Base-by-base conservation (phyloP, 1,140 invertebrate genomes). In the Drosophila nikananu region DNA sequence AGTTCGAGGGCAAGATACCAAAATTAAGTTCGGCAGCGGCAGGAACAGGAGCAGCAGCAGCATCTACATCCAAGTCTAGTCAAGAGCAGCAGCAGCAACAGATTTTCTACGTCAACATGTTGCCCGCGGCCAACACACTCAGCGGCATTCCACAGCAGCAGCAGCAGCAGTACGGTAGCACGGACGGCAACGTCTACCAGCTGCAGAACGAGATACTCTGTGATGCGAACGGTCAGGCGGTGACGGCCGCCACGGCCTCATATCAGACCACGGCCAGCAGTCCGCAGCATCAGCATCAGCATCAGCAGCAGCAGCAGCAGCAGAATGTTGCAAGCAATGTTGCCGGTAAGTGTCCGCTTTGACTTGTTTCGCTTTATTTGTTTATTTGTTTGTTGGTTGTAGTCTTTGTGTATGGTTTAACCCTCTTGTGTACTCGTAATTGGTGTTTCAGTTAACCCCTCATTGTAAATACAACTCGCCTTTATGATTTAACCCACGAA, bases 1-100 rank as follows among this genome's bases (percentile, higher is more conserved):
- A 93, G 83, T 93, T 93, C 52, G 92, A 93, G 46, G 92, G 92
- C 58, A 93, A 92, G 76, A 93, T 93, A 86, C 92, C 92, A 81
- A 92, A 92, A 80, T 62, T 91, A 79, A 86, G 71, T 90, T 30
- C 63, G 27, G 54, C 48, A 57, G 32, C 54, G 55, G 13, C 67
- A 78, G 42, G 37, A 54, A 10, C 61, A n/a, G 21, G 44, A 48
- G 10, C 67, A 54, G 17, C 23, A 68, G 25, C 92, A 94, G 93
- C 94, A 19, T 75, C 89, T 48, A 66, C 93, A 55, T 60, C 63
- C 42, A 59, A 80, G 48, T 86, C 83, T 86, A 86, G 83, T 86
- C 83, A 84, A 61, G 60, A 77, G 52, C 75, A 81, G 48, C 58
- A 86, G 65, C 52, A 83, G 65, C 81, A 80, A 65, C 78, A 77